Evolutionary conservation across 1,140 invertebrate genomes (phyloP).

Genomic region (Drosophila parvula): DNA sequence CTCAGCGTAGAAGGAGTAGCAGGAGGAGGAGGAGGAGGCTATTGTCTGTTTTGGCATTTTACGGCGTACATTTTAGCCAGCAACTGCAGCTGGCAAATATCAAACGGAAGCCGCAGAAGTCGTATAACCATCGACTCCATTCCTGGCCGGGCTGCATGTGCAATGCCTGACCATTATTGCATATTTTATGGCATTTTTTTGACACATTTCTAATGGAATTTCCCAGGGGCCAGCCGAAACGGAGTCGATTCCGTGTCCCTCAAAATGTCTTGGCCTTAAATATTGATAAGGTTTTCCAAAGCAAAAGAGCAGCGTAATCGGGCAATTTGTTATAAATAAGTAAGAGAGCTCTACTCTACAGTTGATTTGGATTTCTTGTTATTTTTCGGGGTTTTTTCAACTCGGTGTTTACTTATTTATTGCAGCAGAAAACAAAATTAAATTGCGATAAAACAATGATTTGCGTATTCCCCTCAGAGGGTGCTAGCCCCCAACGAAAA

Average conservation of each 20-base stretch:
- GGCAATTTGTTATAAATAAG: conserved; percentile 66
- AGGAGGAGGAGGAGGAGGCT: conserved; percentile 2
- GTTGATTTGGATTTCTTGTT: conserved; percentile 33
- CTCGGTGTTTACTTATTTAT: conserved; percentile 58
- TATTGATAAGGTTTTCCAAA: conserved; percentile 40
- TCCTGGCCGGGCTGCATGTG: conserved; percentile 29
- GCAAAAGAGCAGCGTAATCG: conserved; percentile 42
- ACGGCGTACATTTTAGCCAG: conserved; percentile 51
- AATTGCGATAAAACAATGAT: conserved; percentile 74
- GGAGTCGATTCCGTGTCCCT: neutral
- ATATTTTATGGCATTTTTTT: conserved; percentile 62
- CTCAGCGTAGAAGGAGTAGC: neutral
- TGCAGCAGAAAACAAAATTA: conserved; percentile 57
- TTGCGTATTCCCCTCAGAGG: conserved; percentile 50
- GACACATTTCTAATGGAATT: conserved; percentile 65
- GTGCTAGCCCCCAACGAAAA: conserved; percentile 4
- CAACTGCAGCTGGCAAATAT: conserved; percentile 45
- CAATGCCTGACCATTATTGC: conserved; percentile 60
- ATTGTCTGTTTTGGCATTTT: conserved; percentile 70
- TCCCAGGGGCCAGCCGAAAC: conserved; percentile 12
- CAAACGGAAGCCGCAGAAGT: conserved; percentile 24
- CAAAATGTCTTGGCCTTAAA: conserved; percentile 36
- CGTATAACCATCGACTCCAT: conserved; percentile 18
- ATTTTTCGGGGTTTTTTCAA: neutral
- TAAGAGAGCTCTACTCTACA: conserved; percentile 29